Evolutionary conservation across 2,888 invertebrate species (phyloP).

Genomic region (Lypha dubia): DNA sequence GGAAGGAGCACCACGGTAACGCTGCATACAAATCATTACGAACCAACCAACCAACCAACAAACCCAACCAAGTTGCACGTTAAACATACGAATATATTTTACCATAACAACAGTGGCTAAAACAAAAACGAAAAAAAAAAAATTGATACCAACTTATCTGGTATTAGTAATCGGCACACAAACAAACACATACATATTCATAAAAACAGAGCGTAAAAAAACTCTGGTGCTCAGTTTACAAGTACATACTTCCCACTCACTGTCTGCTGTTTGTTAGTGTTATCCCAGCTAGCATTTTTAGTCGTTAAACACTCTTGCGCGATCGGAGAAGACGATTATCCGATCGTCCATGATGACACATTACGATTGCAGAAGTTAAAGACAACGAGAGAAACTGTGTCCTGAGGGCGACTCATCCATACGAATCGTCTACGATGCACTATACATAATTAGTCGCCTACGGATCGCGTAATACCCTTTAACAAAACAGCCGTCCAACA

Average conservation of each 20-base stretch:
- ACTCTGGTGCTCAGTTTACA: slow-evolving; percentile 20
- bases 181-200: not conserved
- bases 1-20: not conserved
- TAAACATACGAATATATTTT: not conserved
- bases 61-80: not conserved
- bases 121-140: slow-evolving; percentile 7
- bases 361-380: too few species aligned
- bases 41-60: too few species aligned
- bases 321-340: too few species aligned
- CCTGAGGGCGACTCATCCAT: too few species aligned
- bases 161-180: not conserved
- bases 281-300: too few species aligned
- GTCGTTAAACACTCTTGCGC: too few species aligned
- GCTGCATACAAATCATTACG: not conserved
- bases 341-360: too few species aligned
- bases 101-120: slow-evolving; percentile 43
- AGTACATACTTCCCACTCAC: slow-evolving; percentile 26
- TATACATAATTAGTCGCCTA: too few species aligned
- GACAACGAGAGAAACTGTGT: too few species aligned
- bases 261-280: not conserved
- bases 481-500: too few species aligned
- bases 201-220: slow-evolving; percentile 23
- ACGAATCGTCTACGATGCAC: too few species aligned
- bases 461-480: too few species aligned
- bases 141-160: not conserved